Evolutionary conservation across 1,140 invertebrate species (phyloP).

Genomic region (Coenobita brevimanus): DNA sequence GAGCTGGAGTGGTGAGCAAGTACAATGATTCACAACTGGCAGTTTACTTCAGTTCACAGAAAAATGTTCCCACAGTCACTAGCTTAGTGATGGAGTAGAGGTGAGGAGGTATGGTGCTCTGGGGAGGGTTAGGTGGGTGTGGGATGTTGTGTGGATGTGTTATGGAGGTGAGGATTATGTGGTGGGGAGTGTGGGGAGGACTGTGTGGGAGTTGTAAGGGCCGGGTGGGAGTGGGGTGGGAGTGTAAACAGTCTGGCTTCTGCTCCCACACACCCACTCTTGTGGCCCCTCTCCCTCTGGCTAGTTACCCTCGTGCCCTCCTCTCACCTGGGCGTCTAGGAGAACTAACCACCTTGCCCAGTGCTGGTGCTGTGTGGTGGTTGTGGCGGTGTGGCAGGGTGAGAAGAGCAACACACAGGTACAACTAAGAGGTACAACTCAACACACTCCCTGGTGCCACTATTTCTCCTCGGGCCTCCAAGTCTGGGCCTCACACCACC

Average conservation of each 20-base stretch:
- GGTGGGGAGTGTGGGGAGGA: no score
- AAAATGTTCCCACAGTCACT: no score
- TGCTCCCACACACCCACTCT: background rate
- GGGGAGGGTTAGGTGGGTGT: no score
- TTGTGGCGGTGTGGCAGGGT: background rate
- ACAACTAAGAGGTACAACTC: background rate
- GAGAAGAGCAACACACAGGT: constrained; percentile 1
- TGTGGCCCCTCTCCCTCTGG: background rate
- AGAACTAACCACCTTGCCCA: background rate
- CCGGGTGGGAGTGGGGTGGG: background rate
- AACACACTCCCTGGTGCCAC: background rate
- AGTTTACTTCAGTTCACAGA: no score
- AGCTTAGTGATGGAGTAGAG: no score
- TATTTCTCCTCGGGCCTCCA: background rate
- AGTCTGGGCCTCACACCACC: background rate
- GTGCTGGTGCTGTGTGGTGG: background rate
- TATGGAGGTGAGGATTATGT: no score
- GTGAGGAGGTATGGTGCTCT: no score
- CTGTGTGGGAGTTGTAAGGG: background rate
- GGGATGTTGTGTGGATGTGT: no score
- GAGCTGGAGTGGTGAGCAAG: no score
- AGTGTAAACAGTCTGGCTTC: background rate
- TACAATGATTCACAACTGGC: no score
- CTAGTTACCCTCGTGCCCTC: no score
- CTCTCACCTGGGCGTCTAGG: no score